Base-by-base conservation (phyloP, 1,140 invertebrate species). In the Achatina immaculata region DNA sequence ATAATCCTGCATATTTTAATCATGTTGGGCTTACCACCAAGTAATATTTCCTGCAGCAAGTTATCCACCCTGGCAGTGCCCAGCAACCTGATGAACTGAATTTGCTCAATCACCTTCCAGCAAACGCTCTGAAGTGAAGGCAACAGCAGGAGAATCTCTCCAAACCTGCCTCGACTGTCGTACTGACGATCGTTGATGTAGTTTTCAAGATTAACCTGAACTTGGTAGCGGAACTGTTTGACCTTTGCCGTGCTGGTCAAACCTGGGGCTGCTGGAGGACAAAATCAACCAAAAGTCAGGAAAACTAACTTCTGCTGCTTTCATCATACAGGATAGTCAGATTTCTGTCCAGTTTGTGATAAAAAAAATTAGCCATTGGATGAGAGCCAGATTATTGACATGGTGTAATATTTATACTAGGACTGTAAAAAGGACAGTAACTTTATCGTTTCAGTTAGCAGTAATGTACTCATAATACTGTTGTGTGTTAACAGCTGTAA, bases 31-130 rank as follows among this genome's bases (percentile, higher is more conserved):
- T 84, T 68, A 90, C 89, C 88, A 84, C 96, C 96, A 0, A 99
- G 92, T 3, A 99, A 92, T 96, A 99, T 99, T 92, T 99, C 98
- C 90, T 98, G 97, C 36, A 99, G 93, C 78, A 99, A 92, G 86
- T 95, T 98, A 89, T 99, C 98, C 80, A 99, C 98, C 86, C 96
- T 95, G 0, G 98, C 96, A n/a, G 98, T 95, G 0, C 98, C 98
- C 90, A 99, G 98, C 66, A 98, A 92, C 89, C 98, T 97, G 0
- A 97, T 97, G 90, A 99, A 97, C 91, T 99, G 97, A 42, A 99
- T 98, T 91, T 99, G 97, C 90, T 99, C 98, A 82, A 99, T 98
- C 96, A 99, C 98, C 92, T 99, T 97, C 95, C 96, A 97, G 1
- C 97, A 97, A 81, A 99, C 99, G 74, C 96, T 98, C 92, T 99